Evolutionary conservation across 2,113 vertebrate species (phyloP).

Genomic region (Ranitomeya imitator): DNA sequence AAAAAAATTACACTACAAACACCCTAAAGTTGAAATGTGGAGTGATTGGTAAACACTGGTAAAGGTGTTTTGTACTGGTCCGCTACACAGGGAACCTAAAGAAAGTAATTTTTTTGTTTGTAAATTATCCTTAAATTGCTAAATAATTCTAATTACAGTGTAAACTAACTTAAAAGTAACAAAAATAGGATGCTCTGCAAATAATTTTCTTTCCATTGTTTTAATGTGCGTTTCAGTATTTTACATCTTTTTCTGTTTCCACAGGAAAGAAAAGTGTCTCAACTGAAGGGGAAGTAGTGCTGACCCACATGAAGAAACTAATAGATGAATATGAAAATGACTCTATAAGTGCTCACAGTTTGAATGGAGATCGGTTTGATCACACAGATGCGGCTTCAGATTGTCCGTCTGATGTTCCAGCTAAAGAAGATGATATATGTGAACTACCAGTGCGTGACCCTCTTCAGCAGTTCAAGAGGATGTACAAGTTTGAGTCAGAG

Average conservation of each 20-base stretch:
- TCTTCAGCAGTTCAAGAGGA: constrained; percentile 66
- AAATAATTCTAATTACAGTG: background rate
- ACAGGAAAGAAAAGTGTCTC: constrained; percentile 76
- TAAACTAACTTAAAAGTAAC: background rate
- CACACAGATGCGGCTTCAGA: constrained; percentile 55
- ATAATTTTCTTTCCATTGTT: background rate
- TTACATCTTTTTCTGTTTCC: constrained; percentile 34
- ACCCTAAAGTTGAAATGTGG: background rate
- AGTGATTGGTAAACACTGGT: background rate
- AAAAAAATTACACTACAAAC: background rate
- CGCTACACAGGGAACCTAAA: too few relatives aligned
- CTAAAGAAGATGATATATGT: constrained; percentile 65
- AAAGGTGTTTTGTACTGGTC: too few relatives aligned
- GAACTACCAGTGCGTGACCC: constrained; percentile 57
- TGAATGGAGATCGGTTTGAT: constrained; percentile 60
- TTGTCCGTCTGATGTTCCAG: constrained; percentile 45
- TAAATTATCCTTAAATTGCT: too few relatives aligned
- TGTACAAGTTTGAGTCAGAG: constrained; percentile 86
- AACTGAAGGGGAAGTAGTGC: constrained; percentile 74
- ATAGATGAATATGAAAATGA: constrained; percentile 64
- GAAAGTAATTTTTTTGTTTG: too few relatives aligned
- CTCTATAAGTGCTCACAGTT: constrained; percentile 60
- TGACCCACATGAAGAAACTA: constrained; percentile 85
- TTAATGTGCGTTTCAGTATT: background rate
- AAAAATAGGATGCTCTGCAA: background rate